phyloP scores from a whole-genome alignment of 2,113 vertebrate species.

The Neoarius graeffei region DNA sequence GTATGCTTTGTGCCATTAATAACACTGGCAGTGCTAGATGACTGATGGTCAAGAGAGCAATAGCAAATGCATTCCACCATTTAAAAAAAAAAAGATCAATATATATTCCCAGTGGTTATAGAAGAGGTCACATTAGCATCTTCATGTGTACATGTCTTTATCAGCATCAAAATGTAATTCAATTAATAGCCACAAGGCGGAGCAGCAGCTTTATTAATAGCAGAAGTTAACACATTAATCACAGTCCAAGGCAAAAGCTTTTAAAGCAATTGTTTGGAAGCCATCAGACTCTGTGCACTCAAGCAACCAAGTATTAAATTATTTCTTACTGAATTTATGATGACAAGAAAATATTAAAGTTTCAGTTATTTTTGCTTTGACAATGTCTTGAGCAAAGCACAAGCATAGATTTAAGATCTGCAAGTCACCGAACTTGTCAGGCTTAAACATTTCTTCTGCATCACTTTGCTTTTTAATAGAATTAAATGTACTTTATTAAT shows the following conservation, averaged over 20 bases:
- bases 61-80: not conserved
- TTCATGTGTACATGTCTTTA: not conserved
- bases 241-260: conserved; percentile 56
- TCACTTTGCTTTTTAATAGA: conserved; percentile 59
- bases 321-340: conserved; percentile 59
- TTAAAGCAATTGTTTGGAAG: conserved; percentile 65
- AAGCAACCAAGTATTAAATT: conserved; percentile 50
- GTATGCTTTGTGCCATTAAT: not conserved
- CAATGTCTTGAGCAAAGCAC: conserved; percentile 54
- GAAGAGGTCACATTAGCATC: not conserved
- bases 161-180: not conserved
- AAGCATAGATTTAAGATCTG: conserved; percentile 59
- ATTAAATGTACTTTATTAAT: conserved; percentile 57
- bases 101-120: not conserved
- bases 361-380: conserved; percentile 64
- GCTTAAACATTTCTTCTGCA: conserved; percentile 57
- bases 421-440: conserved; percentile 52
- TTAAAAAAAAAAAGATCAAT: not conserved
- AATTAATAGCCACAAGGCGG: conserved; percentile 66
- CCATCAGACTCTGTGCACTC: conserved; percentile 61
- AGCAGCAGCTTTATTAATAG: conserved; percentile 61
- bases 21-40: not conserved
- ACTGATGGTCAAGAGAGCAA: not conserved
- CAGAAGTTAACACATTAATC: conserved; percentile 44
- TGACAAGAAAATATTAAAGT: conserved; percentile 65